Percentiles rank a stretch among this genome's conserved stretches.
Evolutionary conservation across 2,888 invertebrate species (phyloP).

Genomic region (Lochmaea crataegi): DNA sequence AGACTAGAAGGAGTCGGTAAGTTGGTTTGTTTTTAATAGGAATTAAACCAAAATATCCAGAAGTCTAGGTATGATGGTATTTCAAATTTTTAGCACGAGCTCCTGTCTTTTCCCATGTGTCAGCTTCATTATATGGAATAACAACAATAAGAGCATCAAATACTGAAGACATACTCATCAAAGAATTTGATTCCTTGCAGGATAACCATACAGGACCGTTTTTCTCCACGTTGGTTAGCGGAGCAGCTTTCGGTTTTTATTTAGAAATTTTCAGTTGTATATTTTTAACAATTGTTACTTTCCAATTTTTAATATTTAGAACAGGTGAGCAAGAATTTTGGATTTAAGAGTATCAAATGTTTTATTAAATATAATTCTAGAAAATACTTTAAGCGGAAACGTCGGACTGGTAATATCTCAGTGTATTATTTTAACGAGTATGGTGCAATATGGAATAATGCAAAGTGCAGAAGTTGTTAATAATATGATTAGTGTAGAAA

Average conservation of each 20-base stretch:
- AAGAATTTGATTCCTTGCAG: slow-evolving; percentile 81
- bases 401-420: slow-evolving; percentile 80
- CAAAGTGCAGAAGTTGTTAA: slow-evolving; percentile 81
- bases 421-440: slow-evolving; percentile 78
- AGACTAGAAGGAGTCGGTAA: slow-evolving; percentile 69
- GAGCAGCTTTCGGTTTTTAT: slow-evolving; percentile 75
- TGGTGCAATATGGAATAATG: slow-evolving; percentile 84
- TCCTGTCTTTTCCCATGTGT: slow-evolving; percentile 92
- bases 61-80: too few species aligned
- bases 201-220: slow-evolving; percentile 75
- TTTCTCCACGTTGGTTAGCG: slow-evolving; percentile 71
- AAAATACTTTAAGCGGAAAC: slow-evolving; percentile 71
- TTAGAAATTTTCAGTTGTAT: slow-evolving; percentile 73
- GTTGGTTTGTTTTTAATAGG: too few species aligned
- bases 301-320: slow-evolving; percentile 72
- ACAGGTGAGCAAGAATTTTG: slow-evolving; percentile 63
- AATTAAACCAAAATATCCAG: too few species aligned
- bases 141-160: slow-evolving; percentile 86
- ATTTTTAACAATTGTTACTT: slow-evolving; percentile 72
- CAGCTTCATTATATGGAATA: slow-evolving; percentile 86
- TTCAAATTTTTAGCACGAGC: slow-evolving; percentile 73
- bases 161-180: slow-evolving; percentile 77
- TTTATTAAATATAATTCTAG: slow-evolving; percentile 57
- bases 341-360: not conserved
- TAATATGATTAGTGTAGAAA: slow-evolving; percentile 84